Conservation (phyloP, 1,140 invertebrate genomes). For the Nomia melanderi region DNA sequence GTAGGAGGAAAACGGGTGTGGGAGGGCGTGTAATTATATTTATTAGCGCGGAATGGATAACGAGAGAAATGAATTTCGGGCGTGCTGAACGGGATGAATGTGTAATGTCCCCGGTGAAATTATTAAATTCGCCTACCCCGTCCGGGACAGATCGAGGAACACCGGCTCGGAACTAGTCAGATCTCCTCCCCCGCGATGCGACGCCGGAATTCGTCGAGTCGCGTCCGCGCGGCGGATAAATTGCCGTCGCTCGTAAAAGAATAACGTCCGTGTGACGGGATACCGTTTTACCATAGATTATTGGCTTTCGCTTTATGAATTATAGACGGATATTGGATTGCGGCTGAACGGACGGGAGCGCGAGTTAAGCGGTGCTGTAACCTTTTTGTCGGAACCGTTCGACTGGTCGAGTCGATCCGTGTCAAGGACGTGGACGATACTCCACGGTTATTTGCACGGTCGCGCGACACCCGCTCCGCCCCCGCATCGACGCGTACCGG, state of each 20-base stretch:
- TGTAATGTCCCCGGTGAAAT: too few species aligned
- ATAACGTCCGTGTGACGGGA: not conserved
- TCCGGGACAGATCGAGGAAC: too few species aligned
- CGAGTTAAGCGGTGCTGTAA: slow-evolving; percentile 24
- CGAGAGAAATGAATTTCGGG: too few species aligned
- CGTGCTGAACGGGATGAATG: too few species aligned
- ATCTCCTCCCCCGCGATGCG: too few species aligned
- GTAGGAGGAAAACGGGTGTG: too few species aligned
- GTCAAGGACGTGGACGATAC: slow-evolving; percentile 12
- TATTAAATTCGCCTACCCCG: too few species aligned
- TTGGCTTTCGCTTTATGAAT: slow-evolving; percentile 42
- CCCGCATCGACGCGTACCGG: not conserved
- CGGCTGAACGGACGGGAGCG: slow-evolving; percentile 10
- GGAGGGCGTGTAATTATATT: too few species aligned
- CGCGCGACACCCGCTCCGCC: not conserved
- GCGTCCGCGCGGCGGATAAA: not conserved
- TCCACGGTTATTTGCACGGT: not conserved
- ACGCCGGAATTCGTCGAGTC: not conserved
- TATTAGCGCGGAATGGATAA: too few species aligned
- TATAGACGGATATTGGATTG: slow-evolving; percentile 34
- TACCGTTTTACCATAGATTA: slow-evolving; percentile 29
- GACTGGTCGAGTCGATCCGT: not conserved
- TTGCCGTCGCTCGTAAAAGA: not conserved
- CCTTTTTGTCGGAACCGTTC: slow-evolving; percentile 13
- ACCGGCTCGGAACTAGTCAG: too few species aligned